Evolutionary conservation across 1,140 invertebrate species (phyloP), one percentile per base, ranked within the genome.

Genomic region (Tribolium madens): DNA sequence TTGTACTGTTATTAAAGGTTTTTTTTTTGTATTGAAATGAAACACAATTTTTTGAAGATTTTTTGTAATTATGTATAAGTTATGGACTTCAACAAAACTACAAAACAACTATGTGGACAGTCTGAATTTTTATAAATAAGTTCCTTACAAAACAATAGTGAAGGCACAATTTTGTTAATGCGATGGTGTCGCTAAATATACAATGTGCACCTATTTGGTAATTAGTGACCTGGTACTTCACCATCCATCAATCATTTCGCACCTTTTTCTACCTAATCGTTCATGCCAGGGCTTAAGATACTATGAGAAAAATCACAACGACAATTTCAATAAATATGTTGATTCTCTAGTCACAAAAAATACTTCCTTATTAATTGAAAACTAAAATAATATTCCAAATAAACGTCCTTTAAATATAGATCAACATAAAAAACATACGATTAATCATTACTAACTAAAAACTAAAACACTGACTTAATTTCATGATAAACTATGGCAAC

Each of bases 81-180:
- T 48, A 72, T 52, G 46, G 50, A 52, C 47, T 72, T 72, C 46
- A 72, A 72, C 50, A 21, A 50, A 72, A 72, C 46, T 52, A 72
- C 50, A 21, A 50, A 72, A 72, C 70, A 50, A 71, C 42, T 50
- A 18, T 26, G 42, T 48, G 26, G 17, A 52, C 46, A 72, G 70
- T 72, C 70, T 72, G 70, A 72, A 72, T 47, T 72, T 33, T 72
- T 52, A 47, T 71, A 72, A 72, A 72, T 71, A 17, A 72, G 70
- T 72, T 50, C 46, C 46, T 72, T 72, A 72, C 46, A 72, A 72
- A 72, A 72, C 26, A 48, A 48, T 21, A 31, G 46, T 72, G 50
- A 72, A 72, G 70, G 70, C 70, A 72, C 70, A 50, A 72, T 31
- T 52, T 72, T 72, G 70, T 72, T 52, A 72, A 72, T 72, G 46